Conservation (phyloP, 2,797 vertebrate species). For the Cirrhinus molitorella region DNA sequence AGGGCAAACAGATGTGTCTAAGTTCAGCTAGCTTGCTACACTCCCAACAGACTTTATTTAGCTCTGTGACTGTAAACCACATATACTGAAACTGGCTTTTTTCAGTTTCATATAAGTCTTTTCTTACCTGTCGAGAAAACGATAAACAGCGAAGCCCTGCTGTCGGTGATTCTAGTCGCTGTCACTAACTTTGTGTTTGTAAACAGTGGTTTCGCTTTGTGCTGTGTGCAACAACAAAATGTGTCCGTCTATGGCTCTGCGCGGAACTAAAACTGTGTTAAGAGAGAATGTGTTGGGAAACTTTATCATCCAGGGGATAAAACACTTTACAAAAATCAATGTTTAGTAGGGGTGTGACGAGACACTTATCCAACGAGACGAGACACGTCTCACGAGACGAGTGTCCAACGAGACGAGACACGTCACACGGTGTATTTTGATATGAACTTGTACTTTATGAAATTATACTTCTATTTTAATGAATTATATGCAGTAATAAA, state of each 20-base stretch:
- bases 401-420: too few relatives aligned
- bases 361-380: too few relatives aligned
- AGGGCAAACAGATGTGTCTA: not conserved
- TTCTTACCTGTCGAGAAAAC: conserved; percentile 46
- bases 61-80: not conserved
- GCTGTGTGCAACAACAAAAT: conserved; percentile 55
- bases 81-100: not conserved
- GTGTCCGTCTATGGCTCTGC: conserved; percentile 49
- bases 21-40: conserved; percentile 23
- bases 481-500: too few relatives aligned
- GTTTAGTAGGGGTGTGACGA: too few relatives aligned
- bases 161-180: not conserved
- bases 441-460: too few relatives aligned
- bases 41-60: conserved; percentile 9
- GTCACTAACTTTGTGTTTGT: conserved; percentile 59
- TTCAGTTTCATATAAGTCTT: not conserved
- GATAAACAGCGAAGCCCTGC: not conserved
- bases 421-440: too few relatives aligned
- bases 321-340: not conserved
- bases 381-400: too few relatives aligned
- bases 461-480: too few relatives aligned
- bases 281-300: not conserved
- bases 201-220: conserved; percentile 50
- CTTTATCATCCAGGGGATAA: not conserved
- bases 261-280: conserved; percentile 19